Base-by-base conservation (phyloP, 2,888 invertebrate species). In the Eristalis tenax region DNA sequence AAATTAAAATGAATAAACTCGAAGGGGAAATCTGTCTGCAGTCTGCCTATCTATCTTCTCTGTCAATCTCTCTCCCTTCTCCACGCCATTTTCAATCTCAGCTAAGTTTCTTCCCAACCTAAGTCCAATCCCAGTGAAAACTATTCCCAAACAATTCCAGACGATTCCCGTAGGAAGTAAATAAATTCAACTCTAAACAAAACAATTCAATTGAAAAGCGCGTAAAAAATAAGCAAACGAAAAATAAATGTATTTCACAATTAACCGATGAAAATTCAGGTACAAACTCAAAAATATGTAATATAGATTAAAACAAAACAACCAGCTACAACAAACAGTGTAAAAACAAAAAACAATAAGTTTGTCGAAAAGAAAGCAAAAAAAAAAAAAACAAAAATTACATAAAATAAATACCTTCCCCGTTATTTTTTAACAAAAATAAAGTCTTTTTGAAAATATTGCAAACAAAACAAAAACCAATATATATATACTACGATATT, bases 211-310 rank as follows among this genome's bases (percentile, higher is more conserved):
- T 66, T 73, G 6, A 65, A 50, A 57, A 70, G 22, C 11, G 23
- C 56, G 18, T 5, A 40, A 40, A n/a, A 26, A 69, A 8, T 43
- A 73, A 26, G 10, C 13, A 18, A 68, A 28, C 23, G 35, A 57
- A 56, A 3, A 26, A 32, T 4, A 32, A 66, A 75, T 66, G 40
- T 23, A 68, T 26, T 61, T 73, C 73, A 85, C 73, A 81, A 85
- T 81, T 85, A 85, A 85, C 73, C 59, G 77, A 64, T 57, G 59
- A 78, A 66, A 82, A 70, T 86, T 82, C 78, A 86, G 78, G 86
- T 86, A 86, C 86, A 86, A 86, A 80, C 28, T 61, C 35, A 77
- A 78, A 77, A 64, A 22, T 63, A 69, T 65, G 50, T 70, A 83
- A 50, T n/a, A 83, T 50, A 83, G 56, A 74, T 59, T 63, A 57